Evolutionary conservation across 35 echinoderm and acorn worm genomes (phyloP), one percentile per base, ranked within the genome.

Genomic region (Ptychodera flava): DNA sequence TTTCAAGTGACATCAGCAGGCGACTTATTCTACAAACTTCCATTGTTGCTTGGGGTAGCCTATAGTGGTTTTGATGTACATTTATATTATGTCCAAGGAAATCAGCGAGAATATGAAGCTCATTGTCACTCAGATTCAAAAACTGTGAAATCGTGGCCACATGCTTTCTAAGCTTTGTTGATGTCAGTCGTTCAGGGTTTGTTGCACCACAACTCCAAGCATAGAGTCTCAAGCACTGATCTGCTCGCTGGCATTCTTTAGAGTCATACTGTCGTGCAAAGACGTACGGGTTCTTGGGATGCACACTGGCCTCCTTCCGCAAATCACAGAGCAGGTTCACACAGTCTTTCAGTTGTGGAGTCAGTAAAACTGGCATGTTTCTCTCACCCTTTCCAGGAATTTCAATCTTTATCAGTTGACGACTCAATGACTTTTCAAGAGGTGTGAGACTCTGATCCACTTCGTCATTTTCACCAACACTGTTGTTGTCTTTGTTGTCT

Each of bases 381-480:
- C 87, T 91, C 12, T 87, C 90, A 37, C 45, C 36, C 77, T 97
- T 93, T 78, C 94, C 94, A 6, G 86, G 38, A 36, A 95, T 85
- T 90, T 95, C 93, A 27, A 89, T 78, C 45, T 22, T 64, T 64
- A 22, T 64, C 6, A 64, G 45, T 64, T 64, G 45, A 64, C 22
- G 45, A 64, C 45, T 12, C 45, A 64, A 64, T 64, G 45, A 77
- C 12, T 30, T 30, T 52, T 15, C 16, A 64, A 64, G 45, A 64
- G 45, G 45, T 64, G 45, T 64, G 45, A 64, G 45, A 64, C 45
- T 64, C n/a, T n/a, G n/a, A n/a, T n/a, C n/a, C 45, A 64, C 45
- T 22, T 64, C 45, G 6, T 64, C 45, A 64, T 64, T 22, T 22
- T 64, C 45, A 12, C 45, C 45, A 64, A 64, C 45, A 64, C 45